phyloP scores from a whole-genome alignment of 2,797 vertebrate species.

The Diglossa cyanea region DNA sequence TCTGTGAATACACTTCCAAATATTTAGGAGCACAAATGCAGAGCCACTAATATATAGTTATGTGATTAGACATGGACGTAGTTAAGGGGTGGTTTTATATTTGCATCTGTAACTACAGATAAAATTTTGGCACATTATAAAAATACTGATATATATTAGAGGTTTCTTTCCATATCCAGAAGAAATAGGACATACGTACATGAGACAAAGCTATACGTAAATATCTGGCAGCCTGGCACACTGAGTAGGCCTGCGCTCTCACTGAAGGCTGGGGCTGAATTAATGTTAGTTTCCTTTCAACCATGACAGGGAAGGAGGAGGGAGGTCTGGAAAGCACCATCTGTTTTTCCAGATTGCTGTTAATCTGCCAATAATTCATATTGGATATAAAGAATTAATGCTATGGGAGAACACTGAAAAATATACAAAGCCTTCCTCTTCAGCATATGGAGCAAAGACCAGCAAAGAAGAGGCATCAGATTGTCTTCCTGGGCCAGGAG shows the following conservation, averaged over 20 bases:
- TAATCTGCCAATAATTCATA: slow-evolving; percentile 70
- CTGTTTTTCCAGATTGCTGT: slow-evolving; percentile 69
- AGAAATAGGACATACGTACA: background rate
- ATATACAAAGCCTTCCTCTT: slow-evolving; percentile 12
- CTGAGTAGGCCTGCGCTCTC: slow-evolving; percentile 30
- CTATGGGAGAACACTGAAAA: slow-evolving; percentile 28
- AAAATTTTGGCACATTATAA: background rate
- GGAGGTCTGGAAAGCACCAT: slow-evolving; percentile 68
- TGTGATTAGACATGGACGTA: background rate
- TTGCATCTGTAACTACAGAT: background rate
- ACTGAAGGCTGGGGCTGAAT: slow-evolving; percentile 47
- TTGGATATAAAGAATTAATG: slow-evolving; percentile 64
- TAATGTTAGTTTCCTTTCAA: slow-evolving; percentile 65
- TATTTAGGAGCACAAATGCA: background rate
- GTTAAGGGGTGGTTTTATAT: background rate
- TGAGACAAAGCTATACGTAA: background rate
- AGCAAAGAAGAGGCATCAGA: background rate
- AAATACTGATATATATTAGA: background rate
- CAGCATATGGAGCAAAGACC: background rate
- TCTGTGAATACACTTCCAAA: background rate
- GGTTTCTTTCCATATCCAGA: slow-evolving; percentile 9
- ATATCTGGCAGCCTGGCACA: slow-evolving; percentile 43
- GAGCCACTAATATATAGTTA: background rate
- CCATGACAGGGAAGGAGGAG: slow-evolving; percentile 62
- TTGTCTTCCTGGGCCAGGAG: background rate